These are phyloP conservation scores for Galeruca laticollis DNA, from an alignment of 2,888 invertebrate species.

Conservation along the genomic window DNA sequence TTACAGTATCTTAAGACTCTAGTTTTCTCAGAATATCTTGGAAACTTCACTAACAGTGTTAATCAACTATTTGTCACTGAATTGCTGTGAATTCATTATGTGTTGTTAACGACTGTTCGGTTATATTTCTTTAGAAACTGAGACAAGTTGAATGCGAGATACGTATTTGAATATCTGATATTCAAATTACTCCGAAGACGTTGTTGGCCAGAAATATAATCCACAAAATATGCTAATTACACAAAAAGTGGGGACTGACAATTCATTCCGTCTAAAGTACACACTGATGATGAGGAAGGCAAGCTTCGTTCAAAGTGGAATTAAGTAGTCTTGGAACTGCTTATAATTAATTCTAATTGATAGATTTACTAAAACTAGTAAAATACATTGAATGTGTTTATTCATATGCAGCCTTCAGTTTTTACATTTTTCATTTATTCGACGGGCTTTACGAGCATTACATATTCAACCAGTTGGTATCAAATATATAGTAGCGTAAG, in stretches of 20 bases:
- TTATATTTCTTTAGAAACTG: background rate
- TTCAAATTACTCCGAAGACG: constrained; percentile 50
- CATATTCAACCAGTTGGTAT: no score
- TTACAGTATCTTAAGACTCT: background rate
- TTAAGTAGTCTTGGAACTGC: no score
- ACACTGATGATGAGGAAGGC: constrained; percentile 46
- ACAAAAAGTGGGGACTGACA: constrained; percentile 45
- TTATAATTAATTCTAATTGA: no score
- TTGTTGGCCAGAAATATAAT: constrained; percentile 49
- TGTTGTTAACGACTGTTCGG: background rate
- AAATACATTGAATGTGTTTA: no score
- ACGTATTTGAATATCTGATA: constrained; percentile 44
- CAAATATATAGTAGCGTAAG: no score
- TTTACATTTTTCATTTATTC: no score
- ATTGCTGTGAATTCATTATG: background rate
- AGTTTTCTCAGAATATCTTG: background rate
- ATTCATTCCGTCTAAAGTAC: constrained; percentile 47
- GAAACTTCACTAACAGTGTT: background rate
- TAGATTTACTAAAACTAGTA: no score
- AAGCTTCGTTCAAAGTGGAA: no score
- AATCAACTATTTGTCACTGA: background rate
- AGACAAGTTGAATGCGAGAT: constrained; percentile 30
- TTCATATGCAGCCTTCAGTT: no score
- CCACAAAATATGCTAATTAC: constrained; percentile 50
- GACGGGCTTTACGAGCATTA: no score